Evolutionary conservation across 2,113 vertebrate genomes (phyloP).

Genomic region (Acanthochromis polyacanthus): DNA sequence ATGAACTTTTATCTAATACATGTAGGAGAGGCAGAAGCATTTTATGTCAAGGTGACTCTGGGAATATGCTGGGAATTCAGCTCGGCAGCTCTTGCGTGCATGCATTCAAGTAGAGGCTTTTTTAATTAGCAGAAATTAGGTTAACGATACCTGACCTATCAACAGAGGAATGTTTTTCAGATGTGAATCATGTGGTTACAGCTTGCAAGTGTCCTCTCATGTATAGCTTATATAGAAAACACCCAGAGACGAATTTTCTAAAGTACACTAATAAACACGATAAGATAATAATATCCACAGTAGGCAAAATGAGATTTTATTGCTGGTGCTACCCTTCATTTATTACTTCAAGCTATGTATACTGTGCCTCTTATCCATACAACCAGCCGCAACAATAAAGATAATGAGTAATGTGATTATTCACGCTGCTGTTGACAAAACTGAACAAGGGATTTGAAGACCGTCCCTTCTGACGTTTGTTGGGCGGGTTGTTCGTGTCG

Average conservation of each 20-base stretch:
- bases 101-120: conserved; percentile 4
- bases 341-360: conserved; percentile 1
- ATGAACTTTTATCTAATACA: conserved; percentile 33
- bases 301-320: not conserved
- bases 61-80: conserved; percentile 12
- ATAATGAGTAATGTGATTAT: conserved; percentile 26
- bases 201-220: not conserved
- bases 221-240: not conserved
- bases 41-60: conserved; percentile 39
- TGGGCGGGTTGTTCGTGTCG: conserved; percentile 40
- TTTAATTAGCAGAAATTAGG: not conserved
- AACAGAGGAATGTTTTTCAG: not conserved
- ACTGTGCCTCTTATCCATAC: not conserved
- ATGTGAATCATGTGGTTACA: not conserved
- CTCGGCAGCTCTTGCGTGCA: not conserved
- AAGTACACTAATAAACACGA: not conserved
- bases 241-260: no score
- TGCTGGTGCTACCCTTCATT: not conserved
- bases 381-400: not conserved
- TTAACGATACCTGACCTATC: conserved; percentile 5
- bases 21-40: conserved; percentile 11
- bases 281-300: conserved; percentile 25
- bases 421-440: conserved; percentile 45
- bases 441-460: conserved; percentile 30
- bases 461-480: conserved; percentile 43